phyloP scores from a whole-genome alignment of 2,888 invertebrate species.

The Minunthozetes semirufus region DNA sequence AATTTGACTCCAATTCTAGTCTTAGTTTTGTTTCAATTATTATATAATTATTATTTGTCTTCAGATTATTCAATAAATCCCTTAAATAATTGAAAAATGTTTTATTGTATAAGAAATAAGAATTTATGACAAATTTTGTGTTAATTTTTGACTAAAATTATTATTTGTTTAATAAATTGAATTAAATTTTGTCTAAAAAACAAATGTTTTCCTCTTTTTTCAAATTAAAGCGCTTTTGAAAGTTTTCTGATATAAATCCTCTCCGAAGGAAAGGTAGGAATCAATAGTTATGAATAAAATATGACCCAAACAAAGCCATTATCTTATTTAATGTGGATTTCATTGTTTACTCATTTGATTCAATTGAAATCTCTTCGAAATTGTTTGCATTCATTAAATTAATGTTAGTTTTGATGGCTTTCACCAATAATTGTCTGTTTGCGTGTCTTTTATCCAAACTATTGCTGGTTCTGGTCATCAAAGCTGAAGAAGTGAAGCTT shows the following conservation, averaged over 20 bases:
- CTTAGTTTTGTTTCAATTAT: neutral
- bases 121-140: too few relatives aligned
- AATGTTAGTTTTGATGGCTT: neutral
- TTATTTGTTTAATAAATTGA: too few relatives aligned
- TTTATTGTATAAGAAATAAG: too few relatives aligned
- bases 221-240: neutral
- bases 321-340: neutral
- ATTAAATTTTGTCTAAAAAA: too few relatives aligned
- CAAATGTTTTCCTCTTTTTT: neutral
- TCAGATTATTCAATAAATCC: neutral
- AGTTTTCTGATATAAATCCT: neutral
- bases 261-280: neutral
- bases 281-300: conserved; percentile 6
- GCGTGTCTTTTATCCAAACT: neutral
- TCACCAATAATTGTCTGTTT: neutral
- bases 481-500: too few relatives aligned
- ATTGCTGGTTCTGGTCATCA: neutral
- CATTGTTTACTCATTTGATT: neutral
- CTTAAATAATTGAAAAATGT: neutral
- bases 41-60: neutral
- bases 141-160: too few relatives aligned
- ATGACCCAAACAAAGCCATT: conserved; percentile 1
- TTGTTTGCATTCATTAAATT: too few relatives aligned
- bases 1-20: neutral
- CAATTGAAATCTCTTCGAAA: neutral